Evolutionary conservation across 2,888 invertebrate genomes (phyloP).

Genomic region (Aphrophora alni): DNA sequence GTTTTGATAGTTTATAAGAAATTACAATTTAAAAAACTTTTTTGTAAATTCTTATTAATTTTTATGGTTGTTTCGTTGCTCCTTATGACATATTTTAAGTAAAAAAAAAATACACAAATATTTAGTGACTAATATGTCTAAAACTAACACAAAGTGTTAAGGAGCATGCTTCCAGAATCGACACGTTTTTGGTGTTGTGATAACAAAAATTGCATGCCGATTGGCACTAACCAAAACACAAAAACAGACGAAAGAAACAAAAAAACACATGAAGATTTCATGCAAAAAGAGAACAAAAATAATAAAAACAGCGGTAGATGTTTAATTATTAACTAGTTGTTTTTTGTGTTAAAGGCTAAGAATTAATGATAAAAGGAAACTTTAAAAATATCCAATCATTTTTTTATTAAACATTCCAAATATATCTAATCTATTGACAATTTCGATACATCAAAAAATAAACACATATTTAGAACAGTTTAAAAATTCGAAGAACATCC

Average conservation of each 20-base stretch:
- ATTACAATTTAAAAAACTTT: no score
- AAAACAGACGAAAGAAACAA: neutral
- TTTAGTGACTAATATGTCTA: neutral
- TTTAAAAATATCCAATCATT: conserved; percentile 7
- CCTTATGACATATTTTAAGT: neutral
- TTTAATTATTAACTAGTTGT: no score
- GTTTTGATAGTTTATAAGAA: neutral
- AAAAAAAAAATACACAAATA: neutral
- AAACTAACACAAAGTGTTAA: neutral
- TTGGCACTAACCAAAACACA: neutral
- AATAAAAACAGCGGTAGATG: neutral
- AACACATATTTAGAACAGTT: neutral
- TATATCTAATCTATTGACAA: neutral
- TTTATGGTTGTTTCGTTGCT: neutral
- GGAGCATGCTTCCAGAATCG: neutral
- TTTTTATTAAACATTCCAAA: neutral
- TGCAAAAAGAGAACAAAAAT: neutral
- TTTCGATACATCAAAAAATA: neutral
- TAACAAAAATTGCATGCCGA: neutral
- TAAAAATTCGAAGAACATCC: no score
- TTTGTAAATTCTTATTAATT: no score
- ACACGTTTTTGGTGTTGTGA: neutral
- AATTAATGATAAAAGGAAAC: neutral
- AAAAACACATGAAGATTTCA: neutral
- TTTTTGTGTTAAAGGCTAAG: neutral